phyloP scores from a whole-genome alignment of 2,113 vertebrate genomes.

The Nibea albiflora region DNA sequence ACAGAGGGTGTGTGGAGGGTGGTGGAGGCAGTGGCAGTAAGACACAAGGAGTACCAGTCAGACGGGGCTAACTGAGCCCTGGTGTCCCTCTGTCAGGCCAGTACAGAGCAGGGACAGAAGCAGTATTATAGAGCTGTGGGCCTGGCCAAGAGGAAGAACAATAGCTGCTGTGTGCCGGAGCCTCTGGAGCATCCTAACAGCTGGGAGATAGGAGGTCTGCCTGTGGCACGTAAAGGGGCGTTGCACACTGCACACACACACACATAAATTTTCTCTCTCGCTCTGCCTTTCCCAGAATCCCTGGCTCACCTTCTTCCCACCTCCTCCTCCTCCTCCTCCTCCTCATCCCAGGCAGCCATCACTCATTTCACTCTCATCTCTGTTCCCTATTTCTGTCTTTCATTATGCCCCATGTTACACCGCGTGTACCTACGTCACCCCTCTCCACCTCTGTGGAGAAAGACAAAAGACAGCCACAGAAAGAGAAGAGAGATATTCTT shows the following conservation, averaged over 20 bases:
- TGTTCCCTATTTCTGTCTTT: neutral
- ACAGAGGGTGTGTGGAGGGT: slow-evolving; percentile 22
- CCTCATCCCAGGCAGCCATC: slow-evolving; percentile 43
- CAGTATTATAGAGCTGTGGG: slow-evolving; percentile 78
- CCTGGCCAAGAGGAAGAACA: slow-evolving; percentile 75
- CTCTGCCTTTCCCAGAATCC: slow-evolving; percentile 50
- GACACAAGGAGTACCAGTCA: slow-evolving; percentile 74
- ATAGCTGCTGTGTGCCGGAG: slow-evolving; percentile 79
- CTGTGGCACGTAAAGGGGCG: slow-evolving; percentile 53
- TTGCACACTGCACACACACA: slow-evolving; percentile 17
- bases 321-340: slow-evolving; percentile 30
- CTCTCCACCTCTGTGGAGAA: slow-evolving; percentile 33
- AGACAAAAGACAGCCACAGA: slow-evolving; percentile 48
- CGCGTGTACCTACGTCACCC: slow-evolving; percentile 30
- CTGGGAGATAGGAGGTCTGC: slow-evolving; percentile 77
- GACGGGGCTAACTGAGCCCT: slow-evolving; percentile 56
- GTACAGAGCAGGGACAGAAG: slow-evolving; percentile 78
- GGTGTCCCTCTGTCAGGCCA: slow-evolving; percentile 64
- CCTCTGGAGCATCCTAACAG: slow-evolving; percentile 80
- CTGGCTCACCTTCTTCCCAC: slow-evolving; percentile 41
- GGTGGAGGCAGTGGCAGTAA: slow-evolving; percentile 47
- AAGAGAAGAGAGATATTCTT: slow-evolving; percentile 58
- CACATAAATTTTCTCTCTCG: slow-evolving; percentile 12
- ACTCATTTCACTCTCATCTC: slow-evolving; percentile 44
- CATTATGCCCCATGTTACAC: slow-evolving; percentile 21